These are phyloP conservation scores for Agonopterix alstromeriana DNA, from an alignment of 2,888 invertebrate genomes.

Conservation along the genomic window DNA sequence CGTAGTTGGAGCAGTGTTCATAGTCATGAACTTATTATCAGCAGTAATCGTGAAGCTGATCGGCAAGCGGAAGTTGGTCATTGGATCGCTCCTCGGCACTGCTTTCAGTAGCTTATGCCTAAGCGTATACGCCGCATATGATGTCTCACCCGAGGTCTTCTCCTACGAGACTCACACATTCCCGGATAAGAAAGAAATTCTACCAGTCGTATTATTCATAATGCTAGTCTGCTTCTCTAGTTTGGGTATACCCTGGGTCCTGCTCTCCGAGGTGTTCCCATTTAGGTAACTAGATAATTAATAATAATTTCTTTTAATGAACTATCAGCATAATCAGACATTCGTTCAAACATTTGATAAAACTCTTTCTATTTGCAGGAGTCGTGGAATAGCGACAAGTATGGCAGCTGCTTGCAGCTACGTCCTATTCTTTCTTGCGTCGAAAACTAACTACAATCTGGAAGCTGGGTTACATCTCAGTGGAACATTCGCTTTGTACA, in stretches of 20 bases:
- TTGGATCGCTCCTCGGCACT: conserved; percentile 45
- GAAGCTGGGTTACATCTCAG: conserved; percentile 62
- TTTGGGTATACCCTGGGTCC: conserved; percentile 73
- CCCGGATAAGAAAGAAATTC: conserved; percentile 45
- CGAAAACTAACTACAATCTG: conserved; percentile 73
- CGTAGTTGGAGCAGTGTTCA: conserved; percentile 45
- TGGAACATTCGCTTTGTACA: conserved; percentile 68
- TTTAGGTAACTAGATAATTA: conserved; percentile 51
- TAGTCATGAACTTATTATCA: conserved; percentile 49
- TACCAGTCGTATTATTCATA: conserved; percentile 59
- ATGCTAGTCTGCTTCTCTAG: conserved; percentile 51
- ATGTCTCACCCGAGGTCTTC: conserved; percentile 38
- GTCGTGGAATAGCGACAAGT: conserved; percentile 70
- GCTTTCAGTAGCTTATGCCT: conserved; percentile 43
- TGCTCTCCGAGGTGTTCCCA: conserved; percentile 77
- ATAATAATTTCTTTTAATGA: no score
- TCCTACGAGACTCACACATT: conserved; percentile 56
- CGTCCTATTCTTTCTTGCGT: conserved; percentile 60
- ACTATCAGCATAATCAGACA: background rate
- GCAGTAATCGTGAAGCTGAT: conserved; percentile 48
- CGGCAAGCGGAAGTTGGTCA: conserved; percentile 57
- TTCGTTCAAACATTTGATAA: background rate
- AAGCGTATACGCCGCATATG: conserved; percentile 43
- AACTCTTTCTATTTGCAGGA: conserved; percentile 41
- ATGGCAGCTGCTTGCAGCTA: conserved; percentile 71